phyloP scores from a whole-genome alignment of 2,797 vertebrate species.

The Propithecus perrieri region DNA sequence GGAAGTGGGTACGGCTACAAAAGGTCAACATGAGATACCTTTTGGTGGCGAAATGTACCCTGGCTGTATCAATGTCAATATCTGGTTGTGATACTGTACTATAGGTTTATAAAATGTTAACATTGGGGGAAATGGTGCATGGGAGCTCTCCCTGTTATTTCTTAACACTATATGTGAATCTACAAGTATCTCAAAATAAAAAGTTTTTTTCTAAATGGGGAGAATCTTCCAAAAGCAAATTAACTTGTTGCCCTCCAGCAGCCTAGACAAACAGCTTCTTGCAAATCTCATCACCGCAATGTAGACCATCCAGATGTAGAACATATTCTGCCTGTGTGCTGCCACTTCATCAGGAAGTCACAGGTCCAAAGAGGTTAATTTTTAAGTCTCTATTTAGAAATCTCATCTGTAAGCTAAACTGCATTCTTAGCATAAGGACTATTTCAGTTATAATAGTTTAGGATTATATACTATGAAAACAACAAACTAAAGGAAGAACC shows the following conservation, averaged over 20 bases:
- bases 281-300: neutral
- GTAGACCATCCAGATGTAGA: neutral
- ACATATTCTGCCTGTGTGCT: neutral
- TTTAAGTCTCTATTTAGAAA: conserved; percentile 32
- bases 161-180: neutral
- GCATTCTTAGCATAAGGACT: conserved; percentile 30
- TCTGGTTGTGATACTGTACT: neutral
- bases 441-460: neutral
- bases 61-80: neutral
- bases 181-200: neutral
- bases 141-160: neutral
- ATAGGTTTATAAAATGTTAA: neutral
- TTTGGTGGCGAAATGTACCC: neutral
- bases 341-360: conserved; percentile 54
- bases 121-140: too few relatives aligned
- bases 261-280: neutral
- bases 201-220: neutral
- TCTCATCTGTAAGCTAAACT: neutral
- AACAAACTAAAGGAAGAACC: neutral
- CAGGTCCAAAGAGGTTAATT: neutral
- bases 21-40: neutral
- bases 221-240: neutral
- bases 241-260: neutral
- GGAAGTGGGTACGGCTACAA: neutral
- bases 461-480: neutral